Evolutionary conservation across 2,113 vertebrate genomes (phyloP), one percentile per base, ranked within the genome.

Genomic region (Tympanuchus pallidicinctus): DNA sequence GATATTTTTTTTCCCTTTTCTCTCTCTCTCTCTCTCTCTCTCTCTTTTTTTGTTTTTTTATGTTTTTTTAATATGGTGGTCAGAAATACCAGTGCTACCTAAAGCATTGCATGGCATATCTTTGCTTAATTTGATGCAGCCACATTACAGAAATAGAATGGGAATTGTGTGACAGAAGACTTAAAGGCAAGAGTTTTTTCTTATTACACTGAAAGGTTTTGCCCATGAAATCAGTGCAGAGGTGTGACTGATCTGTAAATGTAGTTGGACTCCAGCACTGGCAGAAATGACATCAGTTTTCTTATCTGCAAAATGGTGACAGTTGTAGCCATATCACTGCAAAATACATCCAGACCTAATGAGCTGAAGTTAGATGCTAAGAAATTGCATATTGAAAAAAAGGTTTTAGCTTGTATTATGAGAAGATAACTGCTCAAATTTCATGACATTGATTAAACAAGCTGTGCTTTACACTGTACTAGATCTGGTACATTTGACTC

Each of bases 81-180:
- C 86, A 81, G 89, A 89, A 86, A 84, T 82, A 63, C n/a, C 21
- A 18, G 72, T 78, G 79, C 43, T 65, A 93, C 52, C 65, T 90
- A 74, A 94, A 94, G 65, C 66, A 71, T 4, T 15, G 16, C 14
- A 3, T 60, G n/a, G 40, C 43, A 1, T 10, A 40, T 60, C 72
- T 91, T 87, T 74, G 43, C 34, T 71, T 90, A 81, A 80, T 45
- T 90, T 73, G 27, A 11, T 88, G 56, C 59, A 61, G 34, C 43
- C 88, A 6, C 12, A 42, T 86, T 52, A 65, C 0, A 0, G 57
- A 67, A 56, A 52, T 50, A 66, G 59, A 1, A 43, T 25, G 38
- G 64, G 38, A 43, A 10, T 94, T 92, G n/a, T 6, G 8, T n/a
- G 8, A 32, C 79, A 81, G 70, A 74, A 89, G 47, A 43, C 84